Conservation (phyloP, 2,888 invertebrate genomes). For the Ormyrus rosae region DNA sequence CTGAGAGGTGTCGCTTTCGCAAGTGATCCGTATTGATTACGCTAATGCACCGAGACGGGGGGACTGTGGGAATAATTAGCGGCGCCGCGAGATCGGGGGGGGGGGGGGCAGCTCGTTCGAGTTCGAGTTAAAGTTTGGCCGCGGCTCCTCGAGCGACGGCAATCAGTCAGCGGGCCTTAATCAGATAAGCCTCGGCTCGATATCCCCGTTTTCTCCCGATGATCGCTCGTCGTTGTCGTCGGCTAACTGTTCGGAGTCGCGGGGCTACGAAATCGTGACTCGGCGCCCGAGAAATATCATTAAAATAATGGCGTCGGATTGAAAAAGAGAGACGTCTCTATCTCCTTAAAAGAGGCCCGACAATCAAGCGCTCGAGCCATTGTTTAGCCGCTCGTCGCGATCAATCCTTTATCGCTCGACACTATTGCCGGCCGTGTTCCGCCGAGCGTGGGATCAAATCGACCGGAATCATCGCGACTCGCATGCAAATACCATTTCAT, state of each 20-base stretch:
- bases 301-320: slow-evolving; percentile 42
- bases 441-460: slow-evolving; percentile 58
- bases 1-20: slow-evolving; percentile 1
- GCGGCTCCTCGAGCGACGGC: background rate
- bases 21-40: background rate
- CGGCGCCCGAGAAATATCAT: slow-evolving; percentile 42
- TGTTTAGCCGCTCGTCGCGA: slow-evolving; percentile 45
- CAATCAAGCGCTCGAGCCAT: slow-evolving; percentile 12
- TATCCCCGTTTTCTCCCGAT: slow-evolving; percentile 15
- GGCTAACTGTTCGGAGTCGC: slow-evolving; percentile 14
- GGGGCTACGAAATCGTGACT: slow-evolving; percentile 35
- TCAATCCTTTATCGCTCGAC: slow-evolving; percentile 44
- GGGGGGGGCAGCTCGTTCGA: too few species aligned
- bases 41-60: background rate
- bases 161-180: slow-evolving; percentile 24
- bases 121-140: too few species aligned
- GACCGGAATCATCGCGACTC: slow-evolving; percentile 38
- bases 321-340: slow-evolving; percentile 45
- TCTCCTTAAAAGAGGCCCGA: background rate
- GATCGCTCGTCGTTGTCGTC: background rate
- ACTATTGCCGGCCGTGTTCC: slow-evolving; percentile 50
- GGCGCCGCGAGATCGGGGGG: too few species aligned
- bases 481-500: slow-evolving; percentile 5
- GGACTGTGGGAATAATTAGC: too few species aligned
- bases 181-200: slow-evolving; percentile 22